phyloP scores from a whole-genome alignment of 35 echinoderm and acorn worm species.

The Stichopus chloronotus region DNA sequence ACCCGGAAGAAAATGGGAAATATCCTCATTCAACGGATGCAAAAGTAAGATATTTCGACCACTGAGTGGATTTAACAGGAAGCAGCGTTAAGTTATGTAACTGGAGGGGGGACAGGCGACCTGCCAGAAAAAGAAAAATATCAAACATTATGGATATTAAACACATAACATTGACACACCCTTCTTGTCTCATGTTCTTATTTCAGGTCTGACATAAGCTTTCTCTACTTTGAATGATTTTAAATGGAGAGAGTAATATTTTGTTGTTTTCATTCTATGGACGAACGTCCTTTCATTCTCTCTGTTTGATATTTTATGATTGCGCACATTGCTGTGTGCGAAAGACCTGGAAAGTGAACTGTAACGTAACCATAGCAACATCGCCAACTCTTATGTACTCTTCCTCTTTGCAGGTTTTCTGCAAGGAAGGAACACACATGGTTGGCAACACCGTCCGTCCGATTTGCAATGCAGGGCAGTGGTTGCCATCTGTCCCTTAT shows the following conservation, averaged over 20 bases:
- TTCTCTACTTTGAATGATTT: no score
- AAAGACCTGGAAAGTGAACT: no score
- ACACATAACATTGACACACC: neutral
- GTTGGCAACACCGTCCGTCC: constrained; percentile 2
- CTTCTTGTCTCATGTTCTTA: no score
- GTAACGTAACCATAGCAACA: no score
- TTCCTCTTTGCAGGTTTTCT: constrained; percentile 24
- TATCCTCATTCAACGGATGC: constrained; percentile 37
- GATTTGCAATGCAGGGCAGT: constrained; percentile 54
- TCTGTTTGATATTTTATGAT: no score
- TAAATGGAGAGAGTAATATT: no score
- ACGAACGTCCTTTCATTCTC: no score
- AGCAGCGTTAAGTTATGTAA: neutral
- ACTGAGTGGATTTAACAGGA: neutral
- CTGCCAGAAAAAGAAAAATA: neutral
- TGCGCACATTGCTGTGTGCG: no score
- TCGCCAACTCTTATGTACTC: neutral
- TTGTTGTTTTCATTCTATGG: no score
- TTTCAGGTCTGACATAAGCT: no score
- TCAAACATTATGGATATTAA: neutral
- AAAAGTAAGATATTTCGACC: constrained; percentile 14
- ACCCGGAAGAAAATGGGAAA: constrained; percentile 46
- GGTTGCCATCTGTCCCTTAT: constrained; percentile 57
- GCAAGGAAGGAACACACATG: constrained; percentile 41
- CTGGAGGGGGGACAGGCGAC: neutral